These are phyloP conservation scores for Dryobota labecula DNA, from an alignment of 2,888 invertebrate genomes.

Conservation along the genomic window DNA sequence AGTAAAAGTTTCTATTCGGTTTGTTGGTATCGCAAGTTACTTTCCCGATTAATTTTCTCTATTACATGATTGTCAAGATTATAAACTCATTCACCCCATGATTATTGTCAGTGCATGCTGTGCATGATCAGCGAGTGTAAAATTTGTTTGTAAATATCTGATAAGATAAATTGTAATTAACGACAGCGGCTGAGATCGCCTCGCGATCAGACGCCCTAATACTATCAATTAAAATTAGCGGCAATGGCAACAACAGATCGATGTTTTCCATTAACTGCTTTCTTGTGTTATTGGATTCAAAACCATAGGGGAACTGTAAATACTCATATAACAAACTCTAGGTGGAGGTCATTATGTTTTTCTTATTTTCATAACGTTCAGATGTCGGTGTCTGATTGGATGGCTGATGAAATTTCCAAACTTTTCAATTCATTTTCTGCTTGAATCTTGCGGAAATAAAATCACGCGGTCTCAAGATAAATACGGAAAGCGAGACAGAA, in stretches of 20 bases:
- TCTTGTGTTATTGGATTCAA: constrained; percentile 49
- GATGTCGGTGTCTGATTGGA: not conserved
- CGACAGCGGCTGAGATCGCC: constrained; percentile 79
- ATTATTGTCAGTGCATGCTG: constrained; percentile 40
- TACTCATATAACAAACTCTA: constrained; percentile 2
- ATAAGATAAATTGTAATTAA: constrained; percentile 63
- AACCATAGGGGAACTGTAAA: constrained; percentile 16
- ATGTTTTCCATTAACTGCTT: constrained; percentile 83
- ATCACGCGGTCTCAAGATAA: constrained; percentile 42
- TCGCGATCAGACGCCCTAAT: constrained; percentile 83
- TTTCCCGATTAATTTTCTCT: constrained; percentile 12
- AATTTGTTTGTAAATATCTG: constrained; percentile 57
- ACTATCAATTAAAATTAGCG: constrained; percentile 89
- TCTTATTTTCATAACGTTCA: not conserved
- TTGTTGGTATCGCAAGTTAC: not conserved
- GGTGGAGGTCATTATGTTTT: not conserved
- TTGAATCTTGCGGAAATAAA: constrained; percentile 18
- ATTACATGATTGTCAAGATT: constrained; percentile 27
- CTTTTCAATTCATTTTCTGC: not conserved
- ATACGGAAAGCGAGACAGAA: constrained; percentile 49
- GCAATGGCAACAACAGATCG: constrained; percentile 74
- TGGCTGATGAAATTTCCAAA: not conserved
- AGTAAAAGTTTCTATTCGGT: constrained; percentile 2
- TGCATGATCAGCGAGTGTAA: constrained; percentile 55
- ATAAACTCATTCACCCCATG: constrained; percentile 35